Evolutionary conservation across 2,888 invertebrate species (phyloP).

Genomic region (Beris chalybata): DNA sequence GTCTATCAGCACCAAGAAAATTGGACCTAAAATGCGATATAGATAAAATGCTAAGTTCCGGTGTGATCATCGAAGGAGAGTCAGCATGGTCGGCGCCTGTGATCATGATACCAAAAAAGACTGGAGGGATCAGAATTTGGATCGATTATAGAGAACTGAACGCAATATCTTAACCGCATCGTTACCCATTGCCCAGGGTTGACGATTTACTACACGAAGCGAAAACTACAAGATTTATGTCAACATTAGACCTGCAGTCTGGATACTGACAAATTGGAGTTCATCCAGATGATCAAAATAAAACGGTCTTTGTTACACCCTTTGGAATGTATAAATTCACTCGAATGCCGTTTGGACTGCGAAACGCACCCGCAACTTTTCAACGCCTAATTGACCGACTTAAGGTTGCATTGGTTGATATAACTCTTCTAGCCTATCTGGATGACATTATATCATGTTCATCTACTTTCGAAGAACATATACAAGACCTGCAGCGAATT

Average conservation of each 20-base stretch:
- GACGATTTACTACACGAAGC: no score
- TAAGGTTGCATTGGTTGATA: constrained; percentile 34
- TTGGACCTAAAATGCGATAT: no score
- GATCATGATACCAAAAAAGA: no score
- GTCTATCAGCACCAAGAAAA: background rate
- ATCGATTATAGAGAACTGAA: no score
- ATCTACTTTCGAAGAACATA: constrained; percentile 42
- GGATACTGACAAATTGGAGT: background rate
- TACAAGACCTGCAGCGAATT: constrained; percentile 43
- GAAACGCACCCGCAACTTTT: background rate
- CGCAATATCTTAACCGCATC: no score
- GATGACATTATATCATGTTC: background rate
- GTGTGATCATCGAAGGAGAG: no score
- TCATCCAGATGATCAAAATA: background rate
- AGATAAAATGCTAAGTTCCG: no score
- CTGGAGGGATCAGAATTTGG: no score
- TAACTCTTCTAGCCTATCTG: background rate
- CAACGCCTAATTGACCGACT: background rate
- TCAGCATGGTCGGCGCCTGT: no score
- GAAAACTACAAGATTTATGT: constrained; percentile 42
- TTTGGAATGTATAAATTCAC: constrained; percentile 43
- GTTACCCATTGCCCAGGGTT: no score
- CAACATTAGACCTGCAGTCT: background rate
- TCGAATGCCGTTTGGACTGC: background rate
- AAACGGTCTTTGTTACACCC: constrained; percentile 2